Conservation (phyloP, 2,888 invertebrate genomes). For the Latrodectus hesperus region DNA sequence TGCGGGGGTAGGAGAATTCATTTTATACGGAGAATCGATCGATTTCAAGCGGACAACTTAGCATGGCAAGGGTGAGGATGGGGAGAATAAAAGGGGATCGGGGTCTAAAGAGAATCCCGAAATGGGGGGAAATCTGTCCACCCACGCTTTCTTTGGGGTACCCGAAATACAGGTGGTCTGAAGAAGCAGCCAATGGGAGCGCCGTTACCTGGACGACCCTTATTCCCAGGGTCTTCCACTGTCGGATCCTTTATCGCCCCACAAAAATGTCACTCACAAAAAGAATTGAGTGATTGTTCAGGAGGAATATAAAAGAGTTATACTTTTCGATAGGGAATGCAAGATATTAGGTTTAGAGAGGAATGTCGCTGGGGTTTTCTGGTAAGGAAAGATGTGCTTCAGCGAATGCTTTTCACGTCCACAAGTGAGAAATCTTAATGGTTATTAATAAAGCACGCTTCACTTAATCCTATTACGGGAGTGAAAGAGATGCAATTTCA, state of each 20-base stretch:
- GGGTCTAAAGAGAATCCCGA: neutral
- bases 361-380: too few species aligned
- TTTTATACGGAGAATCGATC: neutral
- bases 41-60: neutral
- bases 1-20: neutral
- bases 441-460: too few species aligned
- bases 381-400: too few species aligned
- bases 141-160: slow-evolving; percentile 9
- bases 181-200: slow-evolving; percentile 14
- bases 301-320: neutral
- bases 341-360: too few species aligned
- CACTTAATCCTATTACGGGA: too few species aligned
- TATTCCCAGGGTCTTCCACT: slow-evolving; percentile 12
- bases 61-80: neutral
- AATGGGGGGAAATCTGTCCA: slow-evolving; percentile 12
- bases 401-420: too few species aligned
- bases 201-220: slow-evolving; percentile 28
- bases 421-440: too few species aligned
- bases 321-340: neutral
- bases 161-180: slow-evolving; percentile 25
- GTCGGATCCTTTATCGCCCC: slow-evolving; percentile 9
- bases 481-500: too few species aligned
- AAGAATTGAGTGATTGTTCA: neutral
- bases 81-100: neutral
- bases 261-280: slow-evolving; percentile 5